Conservation (phyloP, 1,140 invertebrate species). For the Potamilus streckersoni region DNA sequence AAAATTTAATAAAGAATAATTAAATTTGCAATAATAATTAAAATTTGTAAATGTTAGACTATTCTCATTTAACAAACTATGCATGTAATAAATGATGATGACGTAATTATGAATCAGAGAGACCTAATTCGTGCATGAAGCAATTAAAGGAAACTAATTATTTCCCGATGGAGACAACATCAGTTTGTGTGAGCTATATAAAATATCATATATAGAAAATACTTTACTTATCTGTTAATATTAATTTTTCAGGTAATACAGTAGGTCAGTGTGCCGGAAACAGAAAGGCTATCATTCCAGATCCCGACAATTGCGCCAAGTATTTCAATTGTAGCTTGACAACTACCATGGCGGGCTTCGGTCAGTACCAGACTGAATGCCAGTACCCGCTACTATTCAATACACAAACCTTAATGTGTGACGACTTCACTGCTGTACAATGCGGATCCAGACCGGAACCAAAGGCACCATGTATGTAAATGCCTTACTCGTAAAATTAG, state of each 20-base stretch:
- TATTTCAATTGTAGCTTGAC: constrained; percentile 50
- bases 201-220: background rate
- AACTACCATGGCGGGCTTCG: constrained; percentile 28
- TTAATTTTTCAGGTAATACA: constrained; percentile 9
- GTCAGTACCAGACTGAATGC: constrained; percentile 46
- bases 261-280: constrained; percentile 12
- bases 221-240: background rate
- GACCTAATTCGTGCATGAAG: background rate
- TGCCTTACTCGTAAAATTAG: background rate
- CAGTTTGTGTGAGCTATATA: background rate
- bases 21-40: too few relatives aligned
- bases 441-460: constrained; percentile 48
- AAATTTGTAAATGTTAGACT: too few relatives aligned
- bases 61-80: too few relatives aligned
- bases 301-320: constrained; percentile 50
- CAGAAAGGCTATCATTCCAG: constrained; percentile 26
- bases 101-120: too few relatives aligned
- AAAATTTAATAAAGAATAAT: too few relatives aligned
- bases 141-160: background rate
- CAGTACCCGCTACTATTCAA: constrained; percentile 51
- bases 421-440: constrained; percentile 41
- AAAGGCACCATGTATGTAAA: constrained; percentile 54
- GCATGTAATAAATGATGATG: too few relatives aligned
- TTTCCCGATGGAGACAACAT: background rate
- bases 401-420: constrained; percentile 29